Percentiles rank a stretch among this genome's conserved stretches.
phyloP scores from a whole-genome alignment of 2,888 invertebrate genomes.

The Catocala fraxini region DNA sequence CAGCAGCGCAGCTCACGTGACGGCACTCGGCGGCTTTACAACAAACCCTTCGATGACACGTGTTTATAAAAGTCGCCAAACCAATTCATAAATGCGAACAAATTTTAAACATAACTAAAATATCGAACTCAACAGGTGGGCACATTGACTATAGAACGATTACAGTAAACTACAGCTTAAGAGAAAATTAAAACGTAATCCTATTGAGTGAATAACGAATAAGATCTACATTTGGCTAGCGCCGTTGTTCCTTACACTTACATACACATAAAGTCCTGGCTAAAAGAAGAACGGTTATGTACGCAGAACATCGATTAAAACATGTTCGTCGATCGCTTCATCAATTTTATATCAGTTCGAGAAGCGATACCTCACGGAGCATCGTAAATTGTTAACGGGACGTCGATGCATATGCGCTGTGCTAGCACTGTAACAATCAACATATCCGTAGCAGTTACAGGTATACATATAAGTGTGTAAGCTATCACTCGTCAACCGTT shows the following conservation, averaged over 20 bases:
- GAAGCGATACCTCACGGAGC: slow-evolving; percentile 37
- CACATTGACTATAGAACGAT: slow-evolving; percentile 78
- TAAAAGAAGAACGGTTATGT: slow-evolving; percentile 34
- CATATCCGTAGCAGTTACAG: too few species aligned
- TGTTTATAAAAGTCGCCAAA: slow-evolving; percentile 31
- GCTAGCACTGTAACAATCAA: too few species aligned
- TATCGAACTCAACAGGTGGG: slow-evolving; percentile 79
- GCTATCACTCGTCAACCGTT: not conserved
- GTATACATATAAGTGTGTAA: slow-evolving; percentile 10
- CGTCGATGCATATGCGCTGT: slow-evolving; percentile 30
- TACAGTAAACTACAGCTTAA: slow-evolving; percentile 65
- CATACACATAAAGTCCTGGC: slow-evolving; percentile 40
- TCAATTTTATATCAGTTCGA: slow-evolving; percentile 39
- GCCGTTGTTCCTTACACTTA: slow-evolving; percentile 47
- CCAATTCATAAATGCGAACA: slow-evolving; percentile 44
- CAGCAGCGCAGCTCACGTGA: slow-evolving; percentile 4
- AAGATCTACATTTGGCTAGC: slow-evolving; percentile 56
- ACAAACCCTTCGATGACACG: not conserved
- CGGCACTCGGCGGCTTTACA: not conserved
- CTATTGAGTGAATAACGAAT: slow-evolving; percentile 56
- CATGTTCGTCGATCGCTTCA: slow-evolving; percentile 26
- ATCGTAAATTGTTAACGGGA: slow-evolving; percentile 15
- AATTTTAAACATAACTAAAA: slow-evolving; percentile 62
- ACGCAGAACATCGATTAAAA: slow-evolving; percentile 21
- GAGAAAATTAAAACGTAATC: slow-evolving; percentile 50